Evolutionary conservation across 2,797 vertebrate genomes (phyloP), one percentile per base, ranked within the genome.

Genomic region (Poecilia velifera): DNA sequence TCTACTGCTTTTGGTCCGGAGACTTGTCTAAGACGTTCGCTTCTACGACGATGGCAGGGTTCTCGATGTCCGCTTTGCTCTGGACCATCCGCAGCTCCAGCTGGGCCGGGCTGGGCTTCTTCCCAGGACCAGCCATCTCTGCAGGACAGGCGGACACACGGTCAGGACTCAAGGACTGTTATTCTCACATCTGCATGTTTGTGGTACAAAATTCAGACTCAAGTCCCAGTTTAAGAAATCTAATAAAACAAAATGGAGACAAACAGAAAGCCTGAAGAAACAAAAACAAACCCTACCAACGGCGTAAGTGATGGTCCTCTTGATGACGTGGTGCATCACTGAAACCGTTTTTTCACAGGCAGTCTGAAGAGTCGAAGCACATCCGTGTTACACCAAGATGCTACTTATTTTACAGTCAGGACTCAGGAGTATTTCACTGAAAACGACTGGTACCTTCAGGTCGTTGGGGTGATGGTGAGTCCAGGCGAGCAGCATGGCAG

Each of bases 331-430:
- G n/a, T 98, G 97, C 96, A 99, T 96, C 86, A 97, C 96, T 0
- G 98, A 99, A 82, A 97, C 96, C 0, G 98, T 98, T 95, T 99
- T 99, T 93, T 99, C 98, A 95, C 97, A 99, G 36, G 98, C 98
- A 75, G 96, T 84, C 98, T 99, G 74, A 86, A 79, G 82, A 85
- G 80, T 13, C 84, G 46, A 78, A 55, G 14, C n/a, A 75, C 59
- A 53, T 77, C 14, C 8, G 12, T 16, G 64, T 86, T 46, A 51
- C 12, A n/a, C 28, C 12, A 6, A 47, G 43, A 16, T 34, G 34
- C 34, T 34, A 34, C 34, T 34, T 34, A 34, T 34, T 34, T 34
- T 34, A 34, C 5, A 47, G 25, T 41, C 34, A 13, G 68, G n/a
- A 43, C 3, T 2, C 13, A 51, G 71, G 14, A 72, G 1, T 1